Conservation (phyloP, 1,140 invertebrate species). For the Triops cancriformis region DNA sequence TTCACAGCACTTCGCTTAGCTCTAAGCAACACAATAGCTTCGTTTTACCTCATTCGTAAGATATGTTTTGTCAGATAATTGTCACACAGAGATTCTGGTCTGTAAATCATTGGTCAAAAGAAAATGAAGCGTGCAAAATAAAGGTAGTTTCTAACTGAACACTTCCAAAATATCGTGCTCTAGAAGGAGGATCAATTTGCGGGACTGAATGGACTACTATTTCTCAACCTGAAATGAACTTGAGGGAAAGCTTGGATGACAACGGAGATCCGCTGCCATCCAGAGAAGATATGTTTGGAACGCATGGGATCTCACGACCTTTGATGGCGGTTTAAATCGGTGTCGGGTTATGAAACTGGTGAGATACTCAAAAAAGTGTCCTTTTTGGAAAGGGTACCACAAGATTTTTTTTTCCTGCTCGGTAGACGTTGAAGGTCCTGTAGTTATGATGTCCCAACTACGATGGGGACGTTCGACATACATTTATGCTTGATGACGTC, state of each 20-base stretch:
- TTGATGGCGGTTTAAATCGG: not conserved
- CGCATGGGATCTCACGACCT: not conserved
- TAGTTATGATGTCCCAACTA: not conserved
- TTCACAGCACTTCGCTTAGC: not conserved
- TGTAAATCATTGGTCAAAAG: not conserved
- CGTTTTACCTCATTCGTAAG: not conserved
- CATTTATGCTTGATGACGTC: not conserved
- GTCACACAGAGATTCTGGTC: not conserved
- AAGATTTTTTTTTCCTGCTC: not conserved
- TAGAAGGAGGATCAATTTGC: not conserved
- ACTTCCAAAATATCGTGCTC: not conserved
- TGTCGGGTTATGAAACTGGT: not conserved
- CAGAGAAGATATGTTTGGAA: not conserved
- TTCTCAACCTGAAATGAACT: too few species aligned
- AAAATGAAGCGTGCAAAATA: not conserved
- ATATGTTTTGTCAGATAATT: conserved; percentile 2
- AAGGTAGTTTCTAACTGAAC: not conserved
- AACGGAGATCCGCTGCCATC: too few species aligned
- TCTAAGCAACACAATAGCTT: not conserved
- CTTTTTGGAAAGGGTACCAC: not conserved
- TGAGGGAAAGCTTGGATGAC: too few species aligned
- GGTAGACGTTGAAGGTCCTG: not conserved
- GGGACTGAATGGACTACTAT: too few species aligned
- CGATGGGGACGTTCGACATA: not conserved
- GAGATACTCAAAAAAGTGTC: not conserved